Evolutionary conservation across 2,797 vertebrate genomes (phyloP), one percentile per base, ranked within the genome.

Genomic region (Arrhamphus sclerolepis): DNA sequence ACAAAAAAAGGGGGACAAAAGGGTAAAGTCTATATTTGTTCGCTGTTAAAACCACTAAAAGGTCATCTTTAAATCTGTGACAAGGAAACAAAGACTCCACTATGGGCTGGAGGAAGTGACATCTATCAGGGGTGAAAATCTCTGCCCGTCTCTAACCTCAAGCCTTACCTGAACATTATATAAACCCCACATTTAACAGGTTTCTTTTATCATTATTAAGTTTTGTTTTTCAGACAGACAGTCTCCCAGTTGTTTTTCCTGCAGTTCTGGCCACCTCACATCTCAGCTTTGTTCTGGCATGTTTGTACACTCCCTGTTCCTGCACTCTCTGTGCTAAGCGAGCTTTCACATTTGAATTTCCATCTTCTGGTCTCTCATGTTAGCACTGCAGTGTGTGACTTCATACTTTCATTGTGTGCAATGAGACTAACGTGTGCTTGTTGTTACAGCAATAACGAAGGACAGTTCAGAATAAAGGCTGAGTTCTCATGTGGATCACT

Each of bases 231-330:
- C 49, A 28, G 13, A n/a, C 52, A 46, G 76, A 50, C 6, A 56
- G n/a, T 44, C 10, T 0, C 55, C 49, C 16, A 38, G 48, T 46
- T 41, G 46, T 38, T 49, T 34, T 38, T 2, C 28, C 49, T 59
- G 54, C 19, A 19, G 22, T 58, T 47, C 24, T 11, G 43, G 17
- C 66, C 46, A 41, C 46, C 55, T 29, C 60, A 17, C 56, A 44
- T 18, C 62, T 58, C 66, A 22, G 72, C 81, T 77, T 65, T 91
- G 86, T 88, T 72, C 70, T 81, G 85, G 82, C 89, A 86, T 82
- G 88, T 87, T 78, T 21, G 31, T 46, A 19, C 74, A 53, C 85
- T 85, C 66, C 73, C 72, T 77, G 42, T 51, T 70, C 62, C 28
- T 48, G 51, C 70, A 24, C 68, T 76, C 50, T n/a, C 2, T 3